Conservation (phyloP, 2,888 invertebrate species). For the Drosophila fulvimacula region DNA sequence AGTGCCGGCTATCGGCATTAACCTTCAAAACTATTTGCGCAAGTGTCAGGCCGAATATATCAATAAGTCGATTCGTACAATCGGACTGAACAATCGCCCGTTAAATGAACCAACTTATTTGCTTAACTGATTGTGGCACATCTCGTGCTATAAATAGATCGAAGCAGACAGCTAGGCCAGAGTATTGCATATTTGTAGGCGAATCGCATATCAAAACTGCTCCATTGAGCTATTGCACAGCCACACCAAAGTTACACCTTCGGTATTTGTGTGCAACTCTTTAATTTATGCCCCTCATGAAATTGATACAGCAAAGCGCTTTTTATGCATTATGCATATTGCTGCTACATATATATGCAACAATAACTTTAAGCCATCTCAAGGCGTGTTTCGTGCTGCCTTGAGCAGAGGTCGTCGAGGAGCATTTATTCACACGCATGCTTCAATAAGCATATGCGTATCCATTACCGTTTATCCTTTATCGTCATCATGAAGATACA, state of each 20-base stretch:
- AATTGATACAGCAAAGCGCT: conserved; percentile 1
- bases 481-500: background rate
- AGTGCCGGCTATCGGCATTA: conserved; percentile 47
- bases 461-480: no score
- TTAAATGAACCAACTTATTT: conserved; percentile 51
- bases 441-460: background rate
- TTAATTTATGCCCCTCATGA: conserved; percentile 7
- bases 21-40: conserved; percentile 65
- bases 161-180: background rate
- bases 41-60: conserved; percentile 49
- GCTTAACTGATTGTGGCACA: conserved; percentile 21
- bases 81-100: conserved; percentile 42
- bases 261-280: background rate
- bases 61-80: conserved; percentile 46
- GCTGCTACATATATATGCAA: no score
- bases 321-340: conserved; percentile 11
- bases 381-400: background rate
- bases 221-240: background rate
- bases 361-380: background rate
- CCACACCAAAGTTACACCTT: background rate
- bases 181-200: conserved; percentile 43
- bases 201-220: conserved; percentile 15
- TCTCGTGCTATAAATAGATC: conserved; percentile 33
- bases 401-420: background rate
- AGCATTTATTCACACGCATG: background rate